Percentiles rank a stretch among this genome's conserved stretches.
phyloP scores from a whole-genome alignment of 2,113 vertebrate species.

The Struthio camelus region DNA sequence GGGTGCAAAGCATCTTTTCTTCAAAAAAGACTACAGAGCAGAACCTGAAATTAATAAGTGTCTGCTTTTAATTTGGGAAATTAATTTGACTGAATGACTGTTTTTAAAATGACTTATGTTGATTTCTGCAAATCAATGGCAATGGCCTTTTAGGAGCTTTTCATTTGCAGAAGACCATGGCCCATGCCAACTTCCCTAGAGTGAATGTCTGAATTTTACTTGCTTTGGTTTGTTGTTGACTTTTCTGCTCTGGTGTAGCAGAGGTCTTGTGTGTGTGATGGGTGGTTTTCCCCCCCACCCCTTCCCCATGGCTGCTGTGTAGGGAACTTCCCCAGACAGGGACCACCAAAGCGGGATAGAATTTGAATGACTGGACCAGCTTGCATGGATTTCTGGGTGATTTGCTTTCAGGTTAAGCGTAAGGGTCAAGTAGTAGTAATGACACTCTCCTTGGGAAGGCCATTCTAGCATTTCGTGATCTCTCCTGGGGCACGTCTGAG shows the following conservation, averaged over 20 bases:
- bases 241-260: no score
- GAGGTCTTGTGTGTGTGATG: no score
- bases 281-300: no score
- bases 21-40: neutral
- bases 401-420: neutral
- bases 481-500: neutral
- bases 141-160: neutral
- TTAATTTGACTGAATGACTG: neutral
- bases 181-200: fast-evolving
- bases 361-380: neutral
- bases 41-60: neutral
- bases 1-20: neutral
- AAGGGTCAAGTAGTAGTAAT: neutral
- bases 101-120: neutral
- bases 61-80: neutral
- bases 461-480: neutral
- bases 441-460: neutral
- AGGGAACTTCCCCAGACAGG: neutral
- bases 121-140: fast-evolving
- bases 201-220: no score
- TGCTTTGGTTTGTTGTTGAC: neutral
- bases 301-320: fast-evolving
- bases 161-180: neutral
- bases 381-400: fast-evolving
- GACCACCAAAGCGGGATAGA: fast-evolving